Evolutionary conservation across 2,888 invertebrate genomes (phyloP).

Genomic region (Megastigmus dorsalis): DNA sequence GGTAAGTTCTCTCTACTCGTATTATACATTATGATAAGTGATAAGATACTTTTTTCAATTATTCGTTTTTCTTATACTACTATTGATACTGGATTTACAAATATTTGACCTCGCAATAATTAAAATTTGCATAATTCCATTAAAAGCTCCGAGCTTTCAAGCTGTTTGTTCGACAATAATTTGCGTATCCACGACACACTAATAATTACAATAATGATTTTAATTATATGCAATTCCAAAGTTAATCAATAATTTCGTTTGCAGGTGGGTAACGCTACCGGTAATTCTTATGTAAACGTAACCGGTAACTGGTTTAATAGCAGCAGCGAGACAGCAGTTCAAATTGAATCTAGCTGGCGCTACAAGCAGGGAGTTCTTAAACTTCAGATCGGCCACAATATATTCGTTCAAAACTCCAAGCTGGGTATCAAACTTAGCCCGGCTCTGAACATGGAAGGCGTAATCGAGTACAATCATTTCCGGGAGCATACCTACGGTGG

Average conservation of each 20-base stretch:
- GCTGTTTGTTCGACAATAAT: no score
- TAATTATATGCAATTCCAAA: neutral
- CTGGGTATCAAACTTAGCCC: constrained; percentile 87
- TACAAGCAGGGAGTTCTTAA: constrained; percentile 76
- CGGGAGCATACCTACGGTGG: constrained; percentile 88
- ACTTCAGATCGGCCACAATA: constrained; percentile 90
- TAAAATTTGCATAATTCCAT: no score
- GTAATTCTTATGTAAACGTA: constrained; percentile 89
- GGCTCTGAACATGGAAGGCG: constrained; percentile 85
- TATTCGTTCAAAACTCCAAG: constrained; percentile 85
- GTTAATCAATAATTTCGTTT: no score
- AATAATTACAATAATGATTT: neutral
- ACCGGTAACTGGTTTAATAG: constrained; percentile 92
- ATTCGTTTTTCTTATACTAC: no score
- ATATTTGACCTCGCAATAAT: no score
- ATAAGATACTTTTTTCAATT: no score
- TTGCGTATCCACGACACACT: no score
- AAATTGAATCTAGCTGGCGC: constrained; percentile 94
- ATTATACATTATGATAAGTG: no score
- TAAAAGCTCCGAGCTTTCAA: no score
- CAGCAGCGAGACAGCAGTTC: constrained; percentile 84
- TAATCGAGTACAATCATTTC: constrained; percentile 93
- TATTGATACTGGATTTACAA: no score
- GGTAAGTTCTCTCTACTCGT: constrained; percentile 64
- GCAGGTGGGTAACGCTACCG: constrained; percentile 92